Evolutionary conservation across 2,113 vertebrate genomes (phyloP), one percentile per base, ranked within the genome.

Genomic region (Perca flavescens): DNA sequence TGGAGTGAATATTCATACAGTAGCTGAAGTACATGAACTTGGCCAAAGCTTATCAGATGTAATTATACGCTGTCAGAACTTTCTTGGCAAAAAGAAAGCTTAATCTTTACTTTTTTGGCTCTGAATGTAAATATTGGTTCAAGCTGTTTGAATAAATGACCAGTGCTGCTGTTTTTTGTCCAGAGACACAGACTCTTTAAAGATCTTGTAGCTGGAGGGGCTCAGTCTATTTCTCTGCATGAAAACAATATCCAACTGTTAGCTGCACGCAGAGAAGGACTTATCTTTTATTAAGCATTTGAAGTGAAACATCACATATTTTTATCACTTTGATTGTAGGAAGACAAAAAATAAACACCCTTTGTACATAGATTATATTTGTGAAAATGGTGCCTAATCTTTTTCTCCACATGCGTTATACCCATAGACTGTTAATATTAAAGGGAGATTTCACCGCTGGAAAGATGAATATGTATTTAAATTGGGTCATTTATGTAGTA

Each of bases 181-280:
- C 56, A n/a, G 17, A 65, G 31, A 64, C 31, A 52, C n/a, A 10
- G 28, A 54, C 25, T 82, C 70, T 81, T 56, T 58, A 73, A 82
- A 80, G 64, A 82, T 61, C 52, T 70, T 54, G 46, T 65, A 52
- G 71, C 86, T 80, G 17, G 69, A 84, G 56, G 77, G 67, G 57
- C 66, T 80, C 21, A 16, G 52, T 43, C 52, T 57, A 22, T 79
- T 79, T 64, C 46, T 82, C 73, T 63, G 79, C 66, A 60, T 85
- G 78, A 82, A 87, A 74, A 86, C 75, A 80, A 68, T 56, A 78
- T 77, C 86, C 72, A 80, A 28, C 72, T 80, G 75, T 76, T 74
- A 19, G 56, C 69, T 73, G 73, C 50, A 71, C 75, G 66, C 60
- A 56, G 80, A 67, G 63, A 57, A 56, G 11, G 46, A 71, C 54